Evolutionary conservation across 1,140 invertebrate genomes (phyloP).

Genomic region (Acyrthosiphon pisum): DNA sequence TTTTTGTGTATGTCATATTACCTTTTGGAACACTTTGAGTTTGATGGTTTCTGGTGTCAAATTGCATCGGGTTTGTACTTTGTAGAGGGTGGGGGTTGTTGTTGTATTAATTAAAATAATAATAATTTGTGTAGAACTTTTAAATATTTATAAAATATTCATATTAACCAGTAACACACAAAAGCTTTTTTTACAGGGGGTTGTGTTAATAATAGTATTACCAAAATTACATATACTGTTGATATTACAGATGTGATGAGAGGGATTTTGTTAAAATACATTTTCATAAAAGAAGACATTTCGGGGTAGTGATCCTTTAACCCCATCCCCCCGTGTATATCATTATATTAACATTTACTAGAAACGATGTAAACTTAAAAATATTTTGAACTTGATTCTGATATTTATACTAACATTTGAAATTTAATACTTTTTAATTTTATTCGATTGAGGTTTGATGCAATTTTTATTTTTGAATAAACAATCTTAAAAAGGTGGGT

Average conservation of each 20-base stretch:
- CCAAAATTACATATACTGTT: not conserved
- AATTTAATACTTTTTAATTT: not conserved
- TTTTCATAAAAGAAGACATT: no score
- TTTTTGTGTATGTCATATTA: no score
- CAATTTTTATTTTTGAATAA: not conserved
- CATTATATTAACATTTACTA: no score
- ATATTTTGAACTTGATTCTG: no score
- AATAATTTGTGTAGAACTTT: no score
- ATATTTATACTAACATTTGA: not conserved
- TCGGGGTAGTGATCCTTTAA: no score
- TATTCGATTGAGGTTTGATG: not conserved
- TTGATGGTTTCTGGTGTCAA: not conserved
- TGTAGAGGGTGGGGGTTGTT: not conserved
- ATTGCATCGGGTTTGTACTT: not conserved
- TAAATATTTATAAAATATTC: not conserved
- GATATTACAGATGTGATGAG: not conserved
- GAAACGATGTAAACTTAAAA: no score
- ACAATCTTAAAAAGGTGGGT: no score
- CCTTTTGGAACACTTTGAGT: not conserved
- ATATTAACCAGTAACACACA: not conserved
- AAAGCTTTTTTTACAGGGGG: no score
- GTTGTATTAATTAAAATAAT: no score
- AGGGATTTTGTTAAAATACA: not conserved
- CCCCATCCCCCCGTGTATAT: no score
- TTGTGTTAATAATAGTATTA: not conserved